A percentile compares a stretch with the other conserved stretches of the same genome.
These are phyloP conservation scores for Amiota mariae DNA, from an alignment of 2,888 invertebrate genomes.

Conservation along the genomic window DNA sequence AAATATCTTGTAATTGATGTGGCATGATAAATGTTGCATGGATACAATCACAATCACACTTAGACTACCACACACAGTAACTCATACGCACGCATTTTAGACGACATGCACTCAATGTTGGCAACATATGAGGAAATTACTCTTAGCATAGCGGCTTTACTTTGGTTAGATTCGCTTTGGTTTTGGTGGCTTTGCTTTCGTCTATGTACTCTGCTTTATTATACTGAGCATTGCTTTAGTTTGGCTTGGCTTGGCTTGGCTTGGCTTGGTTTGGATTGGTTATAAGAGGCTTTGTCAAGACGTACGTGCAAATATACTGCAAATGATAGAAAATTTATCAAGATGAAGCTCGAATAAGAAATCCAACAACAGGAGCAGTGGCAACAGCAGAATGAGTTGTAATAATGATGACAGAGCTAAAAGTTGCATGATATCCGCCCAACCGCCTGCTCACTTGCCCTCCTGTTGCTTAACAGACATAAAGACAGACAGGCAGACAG, in stretches of 20 bases:
- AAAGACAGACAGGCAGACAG: too few species aligned
- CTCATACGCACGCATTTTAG: too few species aligned
- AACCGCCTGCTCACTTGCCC: not conserved
- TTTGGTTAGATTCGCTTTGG: not conserved
- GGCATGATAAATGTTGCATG: not conserved
- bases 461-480: not conserved
- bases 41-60: not conserved
- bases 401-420: not conserved
- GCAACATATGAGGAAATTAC: constrained; percentile 32
- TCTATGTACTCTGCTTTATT: not conserved
- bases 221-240: not conserved
- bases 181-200: not conserved
- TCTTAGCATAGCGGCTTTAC: constrained; percentile 20
- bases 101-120: constrained; percentile 11
- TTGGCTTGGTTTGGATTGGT: constrained; percentile 7
- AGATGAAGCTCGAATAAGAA: constrained; percentile 31
- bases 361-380: not conserved
- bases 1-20: constrained; percentile 27
- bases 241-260: not conserved
- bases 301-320: not conserved
- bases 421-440: not conserved
- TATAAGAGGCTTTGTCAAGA: constrained; percentile 33
- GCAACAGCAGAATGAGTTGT: not conserved
- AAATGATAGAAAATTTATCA: constrained; percentile 36
- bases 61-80: not conserved